Conservation (phyloP, 2,113 vertebrate genomes). For the Pteruthius melanotis region DNA sequence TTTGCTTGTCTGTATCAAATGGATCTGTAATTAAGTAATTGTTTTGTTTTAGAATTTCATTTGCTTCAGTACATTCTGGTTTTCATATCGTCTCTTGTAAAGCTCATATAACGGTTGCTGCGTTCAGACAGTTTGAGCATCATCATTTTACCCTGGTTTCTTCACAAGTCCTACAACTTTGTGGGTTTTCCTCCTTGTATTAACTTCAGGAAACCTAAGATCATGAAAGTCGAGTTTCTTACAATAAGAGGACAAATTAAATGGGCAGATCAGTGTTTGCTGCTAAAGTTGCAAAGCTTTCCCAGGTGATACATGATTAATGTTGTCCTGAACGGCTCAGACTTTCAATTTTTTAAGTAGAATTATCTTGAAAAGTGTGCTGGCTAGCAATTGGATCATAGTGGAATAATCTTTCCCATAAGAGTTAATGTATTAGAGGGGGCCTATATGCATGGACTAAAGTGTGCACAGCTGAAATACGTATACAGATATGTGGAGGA, state of each 20-base stretch:
- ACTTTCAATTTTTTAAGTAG: background rate
- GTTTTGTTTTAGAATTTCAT: background rate
- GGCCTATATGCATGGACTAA: background rate
- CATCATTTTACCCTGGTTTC: background rate
- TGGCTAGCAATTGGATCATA: background rate
- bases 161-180: background rate
- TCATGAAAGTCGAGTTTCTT: background rate
- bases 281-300: background rate
- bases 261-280: background rate
- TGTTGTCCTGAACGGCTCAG: background rate
- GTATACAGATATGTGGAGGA: rapidly evolving
- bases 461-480: no score
- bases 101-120: background rate
- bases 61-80: background rate
- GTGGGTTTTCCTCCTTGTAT: background rate
- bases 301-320: background rate
- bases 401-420: background rate
- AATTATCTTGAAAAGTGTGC: background rate
- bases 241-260: background rate
- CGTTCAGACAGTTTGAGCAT: background rate
- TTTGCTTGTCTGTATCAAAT: background rate
- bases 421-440: background rate
- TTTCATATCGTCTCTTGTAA: background rate
- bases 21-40: background rate
- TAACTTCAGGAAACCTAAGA: background rate